Base-by-base conservation (phyloP, 2,888 invertebrate genomes). In the Cyrtodaria siliqua region DNA sequence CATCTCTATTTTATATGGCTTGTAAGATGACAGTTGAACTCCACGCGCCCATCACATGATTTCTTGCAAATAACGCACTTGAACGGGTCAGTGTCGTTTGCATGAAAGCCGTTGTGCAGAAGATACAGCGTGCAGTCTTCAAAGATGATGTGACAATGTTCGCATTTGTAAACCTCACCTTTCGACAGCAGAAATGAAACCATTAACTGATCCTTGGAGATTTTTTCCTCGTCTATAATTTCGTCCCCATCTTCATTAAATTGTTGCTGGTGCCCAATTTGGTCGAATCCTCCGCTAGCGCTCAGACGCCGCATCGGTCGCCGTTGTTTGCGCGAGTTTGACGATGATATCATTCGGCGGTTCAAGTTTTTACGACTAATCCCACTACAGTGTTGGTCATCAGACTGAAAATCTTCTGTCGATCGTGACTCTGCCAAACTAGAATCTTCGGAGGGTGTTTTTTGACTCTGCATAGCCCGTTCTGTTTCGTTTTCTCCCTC, bases 81-180 rank as follows among this genome's bases (percentile, higher is more conserved):
- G 64, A 90, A 90, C 0, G 90, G 90, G 55, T 90, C 88, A 2
- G 79, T 84, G 68, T 90, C 89, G 42, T 89, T 87, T 18, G 89
- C 87, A 74, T 90, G 90, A 71, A 90, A 90, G 42, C 90, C 90
- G 61, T 90, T 90, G 80, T 90, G 90, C 6, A 90, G 84, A 42
- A 90, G 81, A 72, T 90, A 90, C 26, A 89, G 78, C 2, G 90
- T 88, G 70, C 89, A 90, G 68, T 90, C 90, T 56, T 90, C 89
- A 59, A 90, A 90, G 42, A 90, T 87, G 68, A 90, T 90, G 77
- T 87, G 88, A 64, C 90, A 90, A 74, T 90, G 90, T 23, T 88
- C 87, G 66, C 90, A 90, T 53, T 90, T 87, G 75, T 89, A 89
- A 9, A 89, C 87, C 62, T 88, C 85, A 1, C 89, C 89, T 61